Conservation (phyloP, 2,113 vertebrate genomes). For the Lontra canadensis region DNA sequence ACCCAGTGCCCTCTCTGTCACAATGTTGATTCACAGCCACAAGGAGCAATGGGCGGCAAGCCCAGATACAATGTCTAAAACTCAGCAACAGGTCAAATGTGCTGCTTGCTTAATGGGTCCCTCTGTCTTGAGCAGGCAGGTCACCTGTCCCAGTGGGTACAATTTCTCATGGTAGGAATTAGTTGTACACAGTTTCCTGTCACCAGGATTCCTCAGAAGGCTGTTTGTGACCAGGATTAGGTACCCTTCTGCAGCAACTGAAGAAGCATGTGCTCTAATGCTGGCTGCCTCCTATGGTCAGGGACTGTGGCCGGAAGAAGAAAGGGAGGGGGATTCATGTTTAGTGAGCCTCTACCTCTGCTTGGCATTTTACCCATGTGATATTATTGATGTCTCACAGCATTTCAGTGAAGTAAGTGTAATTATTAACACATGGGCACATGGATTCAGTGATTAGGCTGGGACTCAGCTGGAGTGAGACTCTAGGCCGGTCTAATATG, state of each 20-base stretch:
- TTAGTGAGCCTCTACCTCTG: background rate
- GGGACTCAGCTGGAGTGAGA: background rate
- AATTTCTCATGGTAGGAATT: constrained; percentile 27
- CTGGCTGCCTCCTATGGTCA: background rate
- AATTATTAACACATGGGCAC: background rate
- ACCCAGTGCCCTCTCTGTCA: constrained; percentile 28
- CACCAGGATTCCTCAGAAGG: background rate
- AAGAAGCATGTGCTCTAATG: background rate
- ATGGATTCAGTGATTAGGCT: background rate
- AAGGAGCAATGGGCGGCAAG: background rate
- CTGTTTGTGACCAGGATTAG: background rate
- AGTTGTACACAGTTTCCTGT: constrained; percentile 6
- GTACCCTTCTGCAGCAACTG: background rate
- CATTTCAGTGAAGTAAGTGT: background rate
- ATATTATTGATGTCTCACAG: background rate
- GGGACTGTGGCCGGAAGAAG: background rate
- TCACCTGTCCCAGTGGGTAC: background rate
- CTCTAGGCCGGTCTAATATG: background rate
- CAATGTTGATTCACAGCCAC: constrained; percentile 33
- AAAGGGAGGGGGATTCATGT: background rate
- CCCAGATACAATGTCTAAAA: background rate
- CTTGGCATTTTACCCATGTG: background rate
- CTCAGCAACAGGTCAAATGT: background rate
- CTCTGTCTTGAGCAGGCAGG: background rate
- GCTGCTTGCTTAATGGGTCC: background rate